Base-by-base conservation (phyloP, 1,140 invertebrate species). In the Papilio polytes region DNA sequence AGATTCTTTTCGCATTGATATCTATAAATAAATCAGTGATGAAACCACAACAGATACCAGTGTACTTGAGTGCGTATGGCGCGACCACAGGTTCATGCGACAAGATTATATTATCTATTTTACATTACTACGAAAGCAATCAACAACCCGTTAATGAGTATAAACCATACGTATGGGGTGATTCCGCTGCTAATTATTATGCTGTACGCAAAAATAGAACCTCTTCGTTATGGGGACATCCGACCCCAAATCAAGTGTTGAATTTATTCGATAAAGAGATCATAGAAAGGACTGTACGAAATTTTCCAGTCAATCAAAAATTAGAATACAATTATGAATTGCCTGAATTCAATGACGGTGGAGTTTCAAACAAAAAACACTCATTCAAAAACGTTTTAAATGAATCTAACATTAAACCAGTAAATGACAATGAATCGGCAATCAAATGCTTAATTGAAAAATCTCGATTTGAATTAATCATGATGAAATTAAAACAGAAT, bases 91-190 rank as follows among this genome's bases (percentile, higher is more conserved):
- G 90, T 63, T 92, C 95, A n/a, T 95, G 94, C 31, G 97, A 98
- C 91, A 96, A 96, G 82, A 89, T 96, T 26, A 95, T 97, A 72
- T 91, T 97, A 77, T 93, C 95, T 26, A 95, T 97, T 84, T 87
- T 97, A 48, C 94, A 96, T 41, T 95, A 96, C 82, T 97, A 97
- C 85, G 97, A 97, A 90, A 90, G 87, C 48, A 95, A 95, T 74
- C 95, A 95, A 18, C 92, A 96, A 53, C 96, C 96, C 81, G 95
- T 97, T 15, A 95, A 96, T 70, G 95, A 97, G 92, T 98, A 96
- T 85, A 96, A 97, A 82, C 98, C 98, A 15, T 98, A 97, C 86
- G 93, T 98, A 0, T 98, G 97, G 96, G 97, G 98, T 8, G 96
- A 96, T 87, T 96, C 96, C 18, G 98, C 97, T 0, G 96, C 97